These are phyloP conservation scores for Styela clava DNA, from an alignment of 23 tunicate genomes.

Conservation along the genomic window DNA sequence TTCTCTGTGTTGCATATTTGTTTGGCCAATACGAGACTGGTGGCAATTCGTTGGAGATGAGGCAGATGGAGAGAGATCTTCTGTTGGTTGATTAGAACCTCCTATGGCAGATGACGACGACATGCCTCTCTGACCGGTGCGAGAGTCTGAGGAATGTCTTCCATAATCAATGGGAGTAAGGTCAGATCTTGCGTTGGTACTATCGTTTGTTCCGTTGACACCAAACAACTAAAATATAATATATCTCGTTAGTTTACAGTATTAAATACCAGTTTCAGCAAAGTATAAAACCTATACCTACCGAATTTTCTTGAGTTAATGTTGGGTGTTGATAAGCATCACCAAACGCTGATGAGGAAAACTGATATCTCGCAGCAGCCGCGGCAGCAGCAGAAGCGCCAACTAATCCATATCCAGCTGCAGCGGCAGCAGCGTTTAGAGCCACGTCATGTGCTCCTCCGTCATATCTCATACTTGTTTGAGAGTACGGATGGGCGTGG, in stretches of 20 bases:
- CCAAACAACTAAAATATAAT: not conserved
- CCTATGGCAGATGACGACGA: slow-evolving; percentile 4
- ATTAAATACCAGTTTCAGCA: too few relatives aligned
- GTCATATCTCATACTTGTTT: slow-evolving; percentile 56
- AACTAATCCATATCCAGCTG: slow-evolving; percentile 79
- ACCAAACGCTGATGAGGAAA: slow-evolving; percentile 62
- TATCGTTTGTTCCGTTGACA: not conserved
- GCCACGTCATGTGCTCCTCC: slow-evolving; percentile 38
- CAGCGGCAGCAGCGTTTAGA: slow-evolving; percentile 81
- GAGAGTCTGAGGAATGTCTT: slow-evolving; percentile 18
- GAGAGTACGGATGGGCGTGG: slow-evolving; percentile 49
- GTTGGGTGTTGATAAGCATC: slow-evolving; percentile 15
- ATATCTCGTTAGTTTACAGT: too few relatives aligned
- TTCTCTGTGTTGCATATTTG: slow-evolving; percentile 10
- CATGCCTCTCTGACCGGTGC: slow-evolving; percentile 2
- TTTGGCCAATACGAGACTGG: not conserved
- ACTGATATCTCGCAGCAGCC: slow-evolving; percentile 63
- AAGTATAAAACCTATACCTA: not conserved
- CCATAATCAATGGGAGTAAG: slow-evolving; percentile 17
- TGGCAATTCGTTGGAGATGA: slow-evolving; percentile 20
- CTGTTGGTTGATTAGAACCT: slow-evolving; percentile 5
- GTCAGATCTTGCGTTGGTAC: not conserved
- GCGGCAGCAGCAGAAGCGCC: slow-evolving; percentile 69
- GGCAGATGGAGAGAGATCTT: slow-evolving; percentile 19
- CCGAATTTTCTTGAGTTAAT: slow-evolving; percentile 3